Evolutionary conservation across 2,113 vertebrate genomes (phyloP), one percentile per base, ranked within the genome.

Genomic region (Heterotilapia buettikoferi): DNA sequence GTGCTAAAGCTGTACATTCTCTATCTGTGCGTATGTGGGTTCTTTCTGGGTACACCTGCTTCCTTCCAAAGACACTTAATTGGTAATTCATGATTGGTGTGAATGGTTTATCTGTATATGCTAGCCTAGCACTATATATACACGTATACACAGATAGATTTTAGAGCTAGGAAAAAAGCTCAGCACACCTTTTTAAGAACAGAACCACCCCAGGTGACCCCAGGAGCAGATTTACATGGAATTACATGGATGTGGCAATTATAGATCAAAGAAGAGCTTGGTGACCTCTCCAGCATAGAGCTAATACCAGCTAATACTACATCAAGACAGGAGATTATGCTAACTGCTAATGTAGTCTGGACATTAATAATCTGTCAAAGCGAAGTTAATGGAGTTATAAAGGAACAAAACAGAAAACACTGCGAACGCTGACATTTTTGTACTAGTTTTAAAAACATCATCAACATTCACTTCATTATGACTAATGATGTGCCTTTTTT

Each of bases 271-370:
- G 52, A 47, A 9, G 21, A 84, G 29, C 45, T 24, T 14, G n/a
- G 11, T 73, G 86, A 86, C 84, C 57, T 38, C 50, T 86, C 2
- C 5, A 19, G 10, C n/a, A 56, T n/a, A 71, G 50, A 80, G 1
- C 47, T 86, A 80, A 78, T 45, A 82, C 43, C 63, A 83, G 47
- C 13, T 86, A 80, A 91, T 79, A 36, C 2, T 81, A 40, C 14
- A 68, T 43, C 50, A 82, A 57, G 31, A 3, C 21, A 2, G 57
- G 2, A 8, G 73, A 86, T 84, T 84, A 53, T 9, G 21, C 43
- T 89, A 87, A 91, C 61, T 83, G 4, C 68, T 45, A 71, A 83
- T 80, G 16, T 45, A 71, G 63, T 7, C 47, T 47, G 19, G 38
- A 31, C 24, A 68, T 80, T 83, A 66, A 80, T 29, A 59, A 36